phyloP scores from a whole-genome alignment of 2,797 vertebrate species.

The Syndactyla subalaris region DNA sequence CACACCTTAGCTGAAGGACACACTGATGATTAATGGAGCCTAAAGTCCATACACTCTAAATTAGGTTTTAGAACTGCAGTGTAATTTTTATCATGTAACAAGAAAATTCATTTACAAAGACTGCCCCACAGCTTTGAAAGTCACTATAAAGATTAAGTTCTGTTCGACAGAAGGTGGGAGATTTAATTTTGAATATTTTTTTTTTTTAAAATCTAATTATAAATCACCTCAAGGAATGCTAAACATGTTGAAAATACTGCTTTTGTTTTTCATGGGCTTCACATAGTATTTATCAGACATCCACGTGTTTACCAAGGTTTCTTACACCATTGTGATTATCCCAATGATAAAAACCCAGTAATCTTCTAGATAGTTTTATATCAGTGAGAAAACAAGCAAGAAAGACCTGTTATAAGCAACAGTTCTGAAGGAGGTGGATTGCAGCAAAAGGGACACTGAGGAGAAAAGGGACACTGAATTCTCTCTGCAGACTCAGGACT shows the following conservation, averaged over 20 bases:
- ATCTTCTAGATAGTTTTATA: neutral
- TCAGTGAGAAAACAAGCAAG: neutral
- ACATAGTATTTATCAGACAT: neutral
- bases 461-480: neutral
- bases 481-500: neutral
- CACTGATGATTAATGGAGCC: slow-evolving; percentile 51
- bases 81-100: slow-evolving; percentile 63
- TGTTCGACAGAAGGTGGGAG: slow-evolving; percentile 15
- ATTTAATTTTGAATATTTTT: neutral
- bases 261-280: neutral
- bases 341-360: neutral
- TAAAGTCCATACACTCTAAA: slow-evolving; percentile 32
- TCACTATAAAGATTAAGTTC: slow-evolving; percentile 40
- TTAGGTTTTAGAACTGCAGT: slow-evolving; percentile 52
- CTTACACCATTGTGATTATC: neutral
- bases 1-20: slow-evolving; percentile 47
- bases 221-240: neutral
- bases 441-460: neutral
- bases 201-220: neutral
- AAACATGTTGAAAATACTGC: neutral
- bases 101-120: slow-evolving; percentile 63
- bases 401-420: neutral
- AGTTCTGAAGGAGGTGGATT: neutral
- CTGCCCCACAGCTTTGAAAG: slow-evolving; percentile 53
- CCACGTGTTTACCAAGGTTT: neutral